Percentiles rank a stretch among this genome's conserved stretches.
These are phyloP conservation scores for Dermochelys coriacea DNA, from an alignment of 2,797 vertebrate species.

Conservation along the genomic window DNA sequence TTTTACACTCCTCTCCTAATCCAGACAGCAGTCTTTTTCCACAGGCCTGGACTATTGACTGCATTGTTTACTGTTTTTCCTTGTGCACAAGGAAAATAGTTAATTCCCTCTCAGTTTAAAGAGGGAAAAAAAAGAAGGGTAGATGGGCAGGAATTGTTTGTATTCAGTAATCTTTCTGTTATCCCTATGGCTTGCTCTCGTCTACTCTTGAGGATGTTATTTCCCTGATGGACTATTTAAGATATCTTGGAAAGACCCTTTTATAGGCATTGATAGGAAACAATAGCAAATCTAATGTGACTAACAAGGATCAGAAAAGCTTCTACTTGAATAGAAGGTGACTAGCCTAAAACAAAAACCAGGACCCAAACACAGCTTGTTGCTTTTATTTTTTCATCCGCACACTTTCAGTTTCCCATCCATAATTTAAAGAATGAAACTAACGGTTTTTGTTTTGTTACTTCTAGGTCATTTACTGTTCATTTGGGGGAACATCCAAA, in stretches of 20 bases:
- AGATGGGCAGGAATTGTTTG: neutral
- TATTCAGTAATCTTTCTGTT: neutral
- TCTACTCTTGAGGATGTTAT: neutral
- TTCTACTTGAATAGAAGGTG: neutral
- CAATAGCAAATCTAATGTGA: neutral
- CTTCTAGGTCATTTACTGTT: slow-evolving; percentile 94
- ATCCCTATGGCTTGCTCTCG: neutral
- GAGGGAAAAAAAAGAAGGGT: neutral
- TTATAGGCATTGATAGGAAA: neutral
- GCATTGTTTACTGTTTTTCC: neutral
- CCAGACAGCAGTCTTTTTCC: neutral
- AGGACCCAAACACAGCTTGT: neutral
- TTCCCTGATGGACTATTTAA: neutral
- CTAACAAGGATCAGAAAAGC: neutral
- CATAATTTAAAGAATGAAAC: neutral
- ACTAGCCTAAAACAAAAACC: neutral
- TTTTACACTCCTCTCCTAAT: too few relatives aligned
- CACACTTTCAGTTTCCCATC: neutral
- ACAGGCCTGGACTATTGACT: neutral
- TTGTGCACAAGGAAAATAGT: neutral
- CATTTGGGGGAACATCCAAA: slow-evolving; percentile 97
- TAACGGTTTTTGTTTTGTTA: neutral
- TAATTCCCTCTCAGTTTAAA: neutral
- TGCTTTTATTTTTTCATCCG: neutral
- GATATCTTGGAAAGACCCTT: neutral